A percentile compares a stretch with the other conserved stretches of the same genome.
phyloP scores from a whole-genome alignment of 2,113 vertebrate species.

The Pseudonaja textilis region DNA sequence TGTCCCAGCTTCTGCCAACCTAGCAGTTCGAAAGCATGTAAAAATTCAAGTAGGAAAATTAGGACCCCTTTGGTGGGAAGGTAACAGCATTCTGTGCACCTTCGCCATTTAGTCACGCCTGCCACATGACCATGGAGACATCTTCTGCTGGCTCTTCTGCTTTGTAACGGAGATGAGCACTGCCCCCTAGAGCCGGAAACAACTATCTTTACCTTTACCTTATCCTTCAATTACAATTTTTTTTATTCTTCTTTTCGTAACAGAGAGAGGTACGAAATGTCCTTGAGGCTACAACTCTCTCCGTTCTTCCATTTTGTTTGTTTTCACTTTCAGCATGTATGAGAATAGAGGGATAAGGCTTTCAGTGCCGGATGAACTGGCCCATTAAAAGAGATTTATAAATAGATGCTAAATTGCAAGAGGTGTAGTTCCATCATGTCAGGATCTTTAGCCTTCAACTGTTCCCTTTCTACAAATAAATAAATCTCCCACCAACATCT shows the following conservation, averaged over 20 bases:
- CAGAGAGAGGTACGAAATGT: slow-evolving; percentile 37
- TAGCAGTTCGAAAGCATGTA: no score
- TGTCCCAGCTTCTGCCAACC: no score
- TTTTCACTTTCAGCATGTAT: slow-evolving; percentile 40
- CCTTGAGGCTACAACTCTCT: slow-evolving; percentile 35
- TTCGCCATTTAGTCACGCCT: no score
- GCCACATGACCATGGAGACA: no score
- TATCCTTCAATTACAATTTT: background rate
- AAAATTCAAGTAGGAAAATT: no score
- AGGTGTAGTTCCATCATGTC: background rate
- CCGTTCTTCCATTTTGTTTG: slow-evolving; percentile 40
- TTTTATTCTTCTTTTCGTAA: slow-evolving; percentile 25
- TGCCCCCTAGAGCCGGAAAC: no score
- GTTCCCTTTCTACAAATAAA: background rate
- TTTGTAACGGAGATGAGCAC: no score
- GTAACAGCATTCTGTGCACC: no score
- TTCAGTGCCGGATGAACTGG: slow-evolving; percentile 30
- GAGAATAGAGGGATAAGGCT: slow-evolving; percentile 37
- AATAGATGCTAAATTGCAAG: background rate
- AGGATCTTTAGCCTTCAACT: background rate
- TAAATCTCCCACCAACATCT: background rate
- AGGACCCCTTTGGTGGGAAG: no score
- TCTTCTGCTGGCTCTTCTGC: no score
- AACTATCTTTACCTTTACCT: no score
- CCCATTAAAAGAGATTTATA: background rate